Evolutionary conservation across 2,888 invertebrate genomes (phyloP), one percentile per base, ranked within the genome.

Genomic region (Luperina testacea): DNA sequence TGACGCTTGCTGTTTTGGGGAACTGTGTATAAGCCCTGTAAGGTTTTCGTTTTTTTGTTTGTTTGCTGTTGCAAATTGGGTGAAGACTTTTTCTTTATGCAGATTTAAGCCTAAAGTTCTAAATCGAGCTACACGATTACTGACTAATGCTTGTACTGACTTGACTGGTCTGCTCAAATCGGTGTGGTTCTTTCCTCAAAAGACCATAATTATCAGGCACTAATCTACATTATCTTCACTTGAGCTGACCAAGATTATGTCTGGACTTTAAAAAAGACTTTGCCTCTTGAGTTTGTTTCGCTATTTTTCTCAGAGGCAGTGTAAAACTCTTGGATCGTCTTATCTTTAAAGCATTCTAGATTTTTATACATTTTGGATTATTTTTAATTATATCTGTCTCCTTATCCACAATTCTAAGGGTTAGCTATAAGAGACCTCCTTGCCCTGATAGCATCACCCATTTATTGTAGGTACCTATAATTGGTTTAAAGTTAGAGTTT

Each of bases 1-100:
- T 57, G 72, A 84, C 73, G 70, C 38, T 76, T 45, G 76, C 68
- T 81, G 81, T 85, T 48, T 72, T 65, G 3, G 63, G 38, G 11
- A 69, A 79, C 71, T 67, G 76, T 51, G 42, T 45, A 63, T 72
- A 64, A 65, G 20, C 63, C 17, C 13, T 85, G 69, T 61, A 57
- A 65, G 65, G 59, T 67, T 84, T 67, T 71, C 17, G 65, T 38
- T 71, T 38, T 71, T 72, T 75, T 17, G 42, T 69, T 67, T 15
- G 15, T 85, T 57, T 70, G 45, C 32, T 65, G 42, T 45, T 59
- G n/a, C 42, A 57, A 81, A 83, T 83, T 83, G 64, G 42, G 20
- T 15, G n/a, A 32, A 59, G n/a, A 32, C 15, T 48, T 75, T 48
- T 9, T 17, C 7, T 48, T 1, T 38, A 7, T 48, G 27, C 9